Conservation (phyloP, 2,797 vertebrate genomes). For the Schizothorax lantsangensis region DNA sequence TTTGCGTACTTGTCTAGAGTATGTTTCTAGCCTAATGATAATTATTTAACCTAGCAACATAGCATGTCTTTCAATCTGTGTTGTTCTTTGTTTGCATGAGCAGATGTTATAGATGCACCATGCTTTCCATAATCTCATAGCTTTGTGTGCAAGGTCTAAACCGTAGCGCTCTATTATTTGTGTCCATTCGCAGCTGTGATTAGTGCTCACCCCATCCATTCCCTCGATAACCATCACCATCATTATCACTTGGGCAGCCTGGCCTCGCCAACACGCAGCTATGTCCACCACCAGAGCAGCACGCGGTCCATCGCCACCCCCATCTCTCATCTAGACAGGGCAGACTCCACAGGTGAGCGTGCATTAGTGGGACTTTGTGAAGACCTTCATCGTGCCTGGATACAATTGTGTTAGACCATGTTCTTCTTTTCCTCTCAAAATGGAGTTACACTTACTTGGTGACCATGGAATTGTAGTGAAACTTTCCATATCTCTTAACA, state of each 20-base stretch:
- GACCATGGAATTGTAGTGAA: not conserved
- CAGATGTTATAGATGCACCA: conserved; percentile 25
- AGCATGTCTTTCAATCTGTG: conserved; percentile 27
- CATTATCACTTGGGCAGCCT: conserved; percentile 99
- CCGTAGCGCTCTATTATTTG: conserved; percentile 69
- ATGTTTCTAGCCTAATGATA: not conserved
- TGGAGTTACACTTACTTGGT: not conserved
- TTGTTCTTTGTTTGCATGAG: conserved; percentile 49
- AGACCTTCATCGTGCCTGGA: conserved; percentile 23
- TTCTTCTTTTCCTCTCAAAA: not conserved
- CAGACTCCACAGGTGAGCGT: conserved; percentile 95
- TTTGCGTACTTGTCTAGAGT: conserved; percentile 12
- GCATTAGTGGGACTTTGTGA: conserved; percentile 2
- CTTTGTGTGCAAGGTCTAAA: conserved; percentile 51
- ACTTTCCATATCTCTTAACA: not conserved
- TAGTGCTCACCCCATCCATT: conserved; percentile 99
- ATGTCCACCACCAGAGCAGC: conserved; percentile 90
- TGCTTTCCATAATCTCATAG: conserved; percentile 46
- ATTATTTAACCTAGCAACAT: conserved; percentile 27
- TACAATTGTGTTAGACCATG: not conserved
- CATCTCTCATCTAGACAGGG: conserved; percentile 94
- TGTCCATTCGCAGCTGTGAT: conserved; percentile 97
- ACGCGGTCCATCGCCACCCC: conserved; percentile 85
- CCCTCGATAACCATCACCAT: conserved; percentile 99
- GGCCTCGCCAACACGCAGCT: conserved; percentile 91